Base-by-base conservation (phyloP, 2,797 vertebrate genomes). In the Hoplostethus mediterraneus region DNA sequence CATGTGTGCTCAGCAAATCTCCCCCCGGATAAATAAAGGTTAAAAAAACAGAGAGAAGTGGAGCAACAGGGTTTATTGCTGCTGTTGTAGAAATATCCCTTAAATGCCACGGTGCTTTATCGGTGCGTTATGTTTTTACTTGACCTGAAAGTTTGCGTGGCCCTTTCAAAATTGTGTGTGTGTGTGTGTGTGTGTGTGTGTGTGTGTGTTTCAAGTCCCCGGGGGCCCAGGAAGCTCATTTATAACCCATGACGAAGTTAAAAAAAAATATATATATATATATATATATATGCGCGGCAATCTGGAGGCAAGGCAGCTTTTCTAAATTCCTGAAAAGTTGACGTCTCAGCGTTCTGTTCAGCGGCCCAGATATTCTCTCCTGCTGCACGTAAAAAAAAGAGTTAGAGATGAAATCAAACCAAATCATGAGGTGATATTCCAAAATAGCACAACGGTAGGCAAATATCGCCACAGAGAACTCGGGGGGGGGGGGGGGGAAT, bases 391-490 rank as follows among this genome's bases (percentile, higher is more conserved):
- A 55, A 49, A 57, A 55, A 49, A 57, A 13, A 72, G 38, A 49
- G 7, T 21, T 21, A 21, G 48, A 51, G 16, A 75, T 58, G 7
- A 49, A 71, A 63, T 69, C 14, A 80, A 80, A 30, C 61, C 49
- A 49, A 52, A 59, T 61, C 75, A 66, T 73, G 74, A 64, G 75
- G 84, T 66, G 78, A 67, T 3, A 30, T 48, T 48, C 5, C 9
- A 45, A 73, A 77, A 65, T 62, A 56, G 21, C 48, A 73, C 73
- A 79, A 40, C 31, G 53, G 36, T 45, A 30, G 47, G 72, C 58
- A 77, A 78, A 82, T 78, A 64, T 73, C 79, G 61, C 64, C 44
- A 13, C 14, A 31, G 16, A 71, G 36, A 31, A 38, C 45, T 73
- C n/a, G n/a, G n/a, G n/a, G n/a, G n/a, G n/a, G n/a, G n/a, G n/a